A percentile compares a stretch with the other conserved stretches of the same genome.
Conservation (phyloP, 2,113 vertebrate genomes). For the Onychostoma macrolepis region DNA sequence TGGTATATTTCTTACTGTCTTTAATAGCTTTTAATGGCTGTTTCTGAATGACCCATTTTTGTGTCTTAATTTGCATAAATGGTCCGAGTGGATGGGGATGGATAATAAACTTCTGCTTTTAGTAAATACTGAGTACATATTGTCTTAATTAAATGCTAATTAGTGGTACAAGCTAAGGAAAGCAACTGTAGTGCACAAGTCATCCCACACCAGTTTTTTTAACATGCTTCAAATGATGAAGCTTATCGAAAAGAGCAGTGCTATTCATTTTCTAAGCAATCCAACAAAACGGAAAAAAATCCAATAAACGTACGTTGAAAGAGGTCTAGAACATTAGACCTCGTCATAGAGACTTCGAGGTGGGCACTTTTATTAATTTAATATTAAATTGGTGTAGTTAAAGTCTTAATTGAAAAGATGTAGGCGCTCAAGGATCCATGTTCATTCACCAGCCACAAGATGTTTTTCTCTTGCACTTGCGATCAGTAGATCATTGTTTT, state of each 20-base stretch:
- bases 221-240: not conserved
- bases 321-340: not conserved
- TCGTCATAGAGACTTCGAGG: not conserved
- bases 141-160: not conserved
- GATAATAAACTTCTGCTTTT: conserved; percentile 1
- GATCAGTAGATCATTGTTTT: conserved; percentile 10
- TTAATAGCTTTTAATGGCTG: conserved; percentile 29
- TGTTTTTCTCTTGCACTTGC: not conserved
- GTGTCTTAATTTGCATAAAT: conserved; percentile 7
- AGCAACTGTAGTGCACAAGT: not conserved
- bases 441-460: not conserved
- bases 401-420: conserved; percentile 2
- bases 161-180: not conserved
- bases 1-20: not conserved
- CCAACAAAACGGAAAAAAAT: not conserved
- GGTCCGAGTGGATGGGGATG: not conserved
- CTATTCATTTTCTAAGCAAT: not conserved
- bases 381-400: not conserved
- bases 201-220: not conserved
- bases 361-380: not conserved
- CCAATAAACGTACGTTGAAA: not conserved
- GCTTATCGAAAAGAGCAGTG: not conserved
- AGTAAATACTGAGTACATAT: not conserved
- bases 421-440: not conserved
- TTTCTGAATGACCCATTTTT: conserved; percentile 13